Percentiles rank a stretch among this genome's conserved stretches.
Evolutionary conservation across 2,797 vertebrate genomes (phyloP).

Genomic region (Setipinna tenuifilis): DNA sequence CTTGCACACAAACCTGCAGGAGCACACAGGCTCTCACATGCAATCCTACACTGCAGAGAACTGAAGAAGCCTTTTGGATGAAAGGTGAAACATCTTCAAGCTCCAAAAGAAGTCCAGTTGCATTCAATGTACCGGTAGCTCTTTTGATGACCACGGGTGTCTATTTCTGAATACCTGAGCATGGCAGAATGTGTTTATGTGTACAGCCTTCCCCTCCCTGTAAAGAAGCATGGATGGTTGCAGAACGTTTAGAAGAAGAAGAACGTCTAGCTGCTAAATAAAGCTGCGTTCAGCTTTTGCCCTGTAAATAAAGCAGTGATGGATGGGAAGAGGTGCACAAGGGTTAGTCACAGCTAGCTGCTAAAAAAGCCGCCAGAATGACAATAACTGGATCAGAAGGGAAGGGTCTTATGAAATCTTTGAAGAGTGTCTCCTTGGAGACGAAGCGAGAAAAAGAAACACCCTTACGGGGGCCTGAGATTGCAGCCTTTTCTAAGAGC

Average conservation of each 20-base stretch:
- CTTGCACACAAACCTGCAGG: neutral
- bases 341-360: neutral
- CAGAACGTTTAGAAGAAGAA: too few species aligned
- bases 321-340: neutral
- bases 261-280: too few species aligned
- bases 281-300: too few species aligned
- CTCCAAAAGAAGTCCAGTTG: too few species aligned
- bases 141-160: too few species aligned
- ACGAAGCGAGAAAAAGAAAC: neutral
- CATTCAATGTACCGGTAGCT: too few species aligned
- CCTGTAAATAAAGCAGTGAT: neutral
- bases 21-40: neutral
- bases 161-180: too few species aligned
- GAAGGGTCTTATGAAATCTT: neutral
- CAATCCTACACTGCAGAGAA: neutral
- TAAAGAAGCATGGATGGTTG: too few species aligned
- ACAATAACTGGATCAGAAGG: neutral
- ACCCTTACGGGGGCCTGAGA: neutral
- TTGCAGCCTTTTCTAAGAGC: neutral
- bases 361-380: neutral
- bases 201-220: neutral
- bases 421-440: neutral
- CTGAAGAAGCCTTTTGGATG: neutral
- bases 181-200: neutral
- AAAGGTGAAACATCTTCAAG: too few species aligned